Conservation (phyloP, 2,888 invertebrate species). For the Neria commutata region DNA sequence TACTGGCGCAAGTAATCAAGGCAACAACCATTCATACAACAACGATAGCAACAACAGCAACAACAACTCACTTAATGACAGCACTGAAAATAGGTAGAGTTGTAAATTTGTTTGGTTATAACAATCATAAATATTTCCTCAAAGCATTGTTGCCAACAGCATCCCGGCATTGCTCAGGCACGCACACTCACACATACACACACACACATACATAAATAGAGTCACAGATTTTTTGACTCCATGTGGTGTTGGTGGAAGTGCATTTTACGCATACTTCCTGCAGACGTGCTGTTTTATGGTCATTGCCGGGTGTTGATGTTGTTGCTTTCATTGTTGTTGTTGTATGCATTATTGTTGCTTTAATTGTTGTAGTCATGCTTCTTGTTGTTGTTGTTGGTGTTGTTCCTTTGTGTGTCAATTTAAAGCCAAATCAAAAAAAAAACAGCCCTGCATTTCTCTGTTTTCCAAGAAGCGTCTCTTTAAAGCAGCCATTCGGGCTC, state of each 20-base stretch:
- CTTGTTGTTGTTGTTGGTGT: too few species aligned
- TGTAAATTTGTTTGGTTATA: not conserved
- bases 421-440: too few species aligned
- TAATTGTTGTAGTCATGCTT: too few species aligned
- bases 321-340: not conserved
- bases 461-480: too few species aligned
- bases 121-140: constrained; percentile 1
- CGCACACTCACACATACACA: not conserved
- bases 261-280: not conserved
- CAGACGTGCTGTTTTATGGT: not conserved
- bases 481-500: too few species aligned
- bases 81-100: not conserved
- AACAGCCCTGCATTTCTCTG: too few species aligned
- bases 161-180: not conserved
- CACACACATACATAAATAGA: too few species aligned
- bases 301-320: too few species aligned
- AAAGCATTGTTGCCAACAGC: not conserved
- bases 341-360: too few species aligned
- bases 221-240: too few species aligned
- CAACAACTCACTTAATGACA: constrained; percentile 5
- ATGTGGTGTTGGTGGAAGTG: not conserved
- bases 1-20: not conserved
- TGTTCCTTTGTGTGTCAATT: too few species aligned
- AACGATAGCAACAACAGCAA: constrained; percentile 9
- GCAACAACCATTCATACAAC: not conserved